phyloP scores from a whole-genome alignment of 1,140 invertebrate genomes.

The Solenopsis invicta region DNA sequence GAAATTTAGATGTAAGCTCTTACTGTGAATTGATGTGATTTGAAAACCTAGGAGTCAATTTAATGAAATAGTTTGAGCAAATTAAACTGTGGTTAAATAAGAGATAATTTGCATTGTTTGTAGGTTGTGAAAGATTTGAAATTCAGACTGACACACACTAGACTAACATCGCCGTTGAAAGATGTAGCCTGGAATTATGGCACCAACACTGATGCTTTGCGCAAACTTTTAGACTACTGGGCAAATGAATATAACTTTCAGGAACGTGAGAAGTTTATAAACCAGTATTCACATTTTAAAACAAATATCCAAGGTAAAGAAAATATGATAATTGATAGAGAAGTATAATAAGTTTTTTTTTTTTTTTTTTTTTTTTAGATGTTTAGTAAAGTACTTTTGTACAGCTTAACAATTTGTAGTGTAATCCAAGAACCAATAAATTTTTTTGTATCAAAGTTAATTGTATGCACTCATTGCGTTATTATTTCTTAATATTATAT shows the following conservation, averaged over 20 bases:
- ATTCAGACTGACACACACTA: conserved; percentile 27
- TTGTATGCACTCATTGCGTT: not conserved
- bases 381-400: too few relatives aligned
- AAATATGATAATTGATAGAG: not conserved
- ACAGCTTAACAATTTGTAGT: too few relatives aligned
- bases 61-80: not conserved
- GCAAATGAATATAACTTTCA: conserved; percentile 5
- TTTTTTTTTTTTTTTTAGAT: too few relatives aligned
- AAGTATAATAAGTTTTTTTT: not conserved
- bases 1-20: not conserved
- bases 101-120: not conserved
- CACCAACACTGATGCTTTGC: conserved; percentile 7
- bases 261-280: conserved; percentile 19
- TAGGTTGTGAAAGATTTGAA: conserved; percentile 37
- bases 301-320: conserved; percentile 37
- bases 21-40: not conserved
- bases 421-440: too few relatives aligned
- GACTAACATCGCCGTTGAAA: conserved; percentile 28
- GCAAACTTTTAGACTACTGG: conserved; percentile 26
- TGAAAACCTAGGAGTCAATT: not conserved
- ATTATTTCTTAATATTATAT: not conserved
- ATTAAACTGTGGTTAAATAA: not conserved
- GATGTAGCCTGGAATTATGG: conserved; percentile 28
- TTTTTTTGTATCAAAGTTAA: not conserved
- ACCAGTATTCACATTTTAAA: conserved; percentile 43